Evolutionary conservation across 2,888 invertebrate genomes (phyloP), one percentile per base, ranked within the genome.

Genomic region (Drosophila maculinotata): DNA sequence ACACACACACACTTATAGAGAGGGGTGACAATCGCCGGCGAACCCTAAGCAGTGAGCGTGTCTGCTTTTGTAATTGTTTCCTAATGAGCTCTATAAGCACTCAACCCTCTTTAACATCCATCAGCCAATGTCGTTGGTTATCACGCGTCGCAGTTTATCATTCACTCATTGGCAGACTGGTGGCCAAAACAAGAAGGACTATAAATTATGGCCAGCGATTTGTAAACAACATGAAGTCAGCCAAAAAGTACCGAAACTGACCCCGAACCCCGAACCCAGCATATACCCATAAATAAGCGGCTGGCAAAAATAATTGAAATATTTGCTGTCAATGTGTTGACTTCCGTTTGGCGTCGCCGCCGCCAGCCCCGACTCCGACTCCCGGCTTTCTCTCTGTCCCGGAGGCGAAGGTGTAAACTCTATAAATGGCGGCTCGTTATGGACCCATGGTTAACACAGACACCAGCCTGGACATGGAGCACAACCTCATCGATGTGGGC

Each of bases 261-360:
- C 52, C 58, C 33, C 45, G 33, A 17, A n/a, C n/a, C n/a, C n/a
- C 59, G 31, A 35, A 28, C 48, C 48, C 49, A 31, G n/a, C n/a
- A 42, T 52, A 45, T 58, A 44, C 56, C 54, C 84, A 83, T 86
- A 80, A 86, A 83, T 86, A 83, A 83, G 45, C 51, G 38, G 35
- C 62, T 15, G 48, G 53, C 57, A 57, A 69, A 69, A 54, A 86
- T 83, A 83, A 83, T 86, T 87, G 83, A 83, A 87, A 83, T 87
- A 83, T 83, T 85, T 85, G 83, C 86, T 85, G 82, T 85, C 81
- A 84, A 84, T 81, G 87, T 87, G 81, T 82, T 82, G 82, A 82
- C 87, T 82, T 73, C 78, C 78, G 63, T 51, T 59, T 69, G 25
- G 52, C 56, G 51, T 41, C 26, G 25, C 31, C 20, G 35, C 28